phyloP scores from a whole-genome alignment of 2,113 vertebrate species.

The Xerus inauris region DNA sequence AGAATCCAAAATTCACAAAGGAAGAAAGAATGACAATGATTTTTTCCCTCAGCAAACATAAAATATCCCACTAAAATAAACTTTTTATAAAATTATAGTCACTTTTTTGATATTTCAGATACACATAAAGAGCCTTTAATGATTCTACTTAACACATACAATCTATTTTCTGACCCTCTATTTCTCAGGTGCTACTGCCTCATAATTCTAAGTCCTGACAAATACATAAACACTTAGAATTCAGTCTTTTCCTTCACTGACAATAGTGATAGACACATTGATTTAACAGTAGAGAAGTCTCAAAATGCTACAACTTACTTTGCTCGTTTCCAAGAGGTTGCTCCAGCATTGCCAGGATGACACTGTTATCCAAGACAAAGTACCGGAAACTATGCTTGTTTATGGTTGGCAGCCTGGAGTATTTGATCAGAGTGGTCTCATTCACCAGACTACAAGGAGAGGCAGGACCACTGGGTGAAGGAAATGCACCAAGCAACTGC shows the following conservation, averaged over 20 bases:
- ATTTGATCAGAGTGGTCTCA: slow-evolving; percentile 95
- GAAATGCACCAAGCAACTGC: slow-evolving; percentile 97
- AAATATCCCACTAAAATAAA: slow-evolving; percentile 40
- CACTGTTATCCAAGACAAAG: slow-evolving; percentile 96
- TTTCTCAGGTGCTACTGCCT: not conserved
- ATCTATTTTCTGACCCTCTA: slow-evolving; percentile 28
- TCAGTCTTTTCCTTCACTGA: slow-evolving; percentile 7
- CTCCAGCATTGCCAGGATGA: slow-evolving; percentile 97
- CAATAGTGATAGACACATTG: not conserved
- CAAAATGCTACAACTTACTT: slow-evolving; percentile 88
- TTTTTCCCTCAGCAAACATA: slow-evolving; percentile 27
- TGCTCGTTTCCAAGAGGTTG: slow-evolving; percentile 97
- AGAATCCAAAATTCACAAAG: slow-evolving; percentile 34
- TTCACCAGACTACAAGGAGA: slow-evolving; percentile 98
- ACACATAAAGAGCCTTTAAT: slow-evolving; percentile 1
- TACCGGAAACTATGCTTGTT: slow-evolving; percentile 96
- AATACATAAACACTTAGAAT: slow-evolving; percentile 27
- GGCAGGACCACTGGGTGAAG: slow-evolving; percentile 95
- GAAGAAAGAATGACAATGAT: not conserved
- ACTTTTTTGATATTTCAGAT: not conserved
- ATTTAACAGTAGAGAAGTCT: slow-evolving; percentile 38
- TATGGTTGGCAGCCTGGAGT: slow-evolving; percentile 93
- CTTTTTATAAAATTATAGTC: slow-evolving; percentile 28
- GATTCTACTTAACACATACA: slow-evolving; percentile 10
- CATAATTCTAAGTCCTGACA: not conserved